These are phyloP conservation scores for Linnaemya vulpina DNA, from an alignment of 2,888 invertebrate species.

Conservation along the genomic window DNA sequence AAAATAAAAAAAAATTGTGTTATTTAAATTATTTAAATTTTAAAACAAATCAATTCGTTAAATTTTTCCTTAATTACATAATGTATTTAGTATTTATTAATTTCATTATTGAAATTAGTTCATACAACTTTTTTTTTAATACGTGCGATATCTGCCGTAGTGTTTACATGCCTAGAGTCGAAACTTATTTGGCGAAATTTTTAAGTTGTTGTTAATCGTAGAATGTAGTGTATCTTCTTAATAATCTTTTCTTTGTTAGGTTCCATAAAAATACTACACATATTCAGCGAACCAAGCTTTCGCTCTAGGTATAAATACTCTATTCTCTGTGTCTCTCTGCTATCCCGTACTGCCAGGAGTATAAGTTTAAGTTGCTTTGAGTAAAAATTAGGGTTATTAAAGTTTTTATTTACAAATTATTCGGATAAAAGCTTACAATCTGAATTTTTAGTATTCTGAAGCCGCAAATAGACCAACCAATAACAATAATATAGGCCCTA, in stretches of 20 bases:
- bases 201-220: neutral
- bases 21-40: conserved; percentile 33
- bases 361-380: conserved; percentile 9
- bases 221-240: neutral
- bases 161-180: neutral
- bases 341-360: neutral
- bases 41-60: conserved; percentile 39
- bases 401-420: neutral
- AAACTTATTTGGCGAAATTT: neutral
- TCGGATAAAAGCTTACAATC: neutral
- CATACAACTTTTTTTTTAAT: neutral
- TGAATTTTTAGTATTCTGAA: neutral
- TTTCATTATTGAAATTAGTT: conserved; percentile 32
- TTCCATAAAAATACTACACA: neutral
- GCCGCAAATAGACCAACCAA: no score
- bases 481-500: no score
- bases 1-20: conserved; percentile 25
- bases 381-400: neutral
- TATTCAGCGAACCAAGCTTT: neutral
- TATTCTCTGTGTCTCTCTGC: neutral
- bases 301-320: conserved; percentile 5
- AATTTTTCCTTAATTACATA: conserved; percentile 12
- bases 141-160: neutral
- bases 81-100: conserved; percentile 7
- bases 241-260: neutral